Evolutionary conservation across 2,797 vertebrate genomes (phyloP).

Genomic region (Macrochelys suwanniensis): DNA sequence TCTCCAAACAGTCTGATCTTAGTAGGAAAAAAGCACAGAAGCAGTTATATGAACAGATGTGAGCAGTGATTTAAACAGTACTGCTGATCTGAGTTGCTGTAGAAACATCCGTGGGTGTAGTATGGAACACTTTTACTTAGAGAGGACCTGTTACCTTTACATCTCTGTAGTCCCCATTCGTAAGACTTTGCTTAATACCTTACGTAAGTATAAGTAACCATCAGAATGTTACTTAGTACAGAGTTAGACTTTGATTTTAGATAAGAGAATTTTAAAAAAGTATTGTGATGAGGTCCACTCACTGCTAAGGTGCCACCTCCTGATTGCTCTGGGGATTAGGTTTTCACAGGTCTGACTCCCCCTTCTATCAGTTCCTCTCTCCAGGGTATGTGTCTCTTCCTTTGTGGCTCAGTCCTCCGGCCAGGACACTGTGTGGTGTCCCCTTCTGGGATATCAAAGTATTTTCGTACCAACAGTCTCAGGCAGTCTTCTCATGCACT

Average conservation of each 20-base stretch:
- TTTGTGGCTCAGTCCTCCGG: no score
- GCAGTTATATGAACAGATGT: not conserved
- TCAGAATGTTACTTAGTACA: not conserved
- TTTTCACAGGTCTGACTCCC: no score
- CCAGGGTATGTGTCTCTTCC: no score
- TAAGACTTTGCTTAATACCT: not conserved
- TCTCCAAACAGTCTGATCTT: rapidly evolving
- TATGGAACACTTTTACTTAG: not conserved
- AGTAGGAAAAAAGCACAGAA: not conserved
- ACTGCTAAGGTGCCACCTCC: not conserved
- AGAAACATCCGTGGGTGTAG: not conserved
- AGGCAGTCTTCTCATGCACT: no score
- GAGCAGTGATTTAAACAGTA: constrained; percentile 18
- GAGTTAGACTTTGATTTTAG: constrained; percentile 7
- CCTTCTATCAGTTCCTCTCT: no score
- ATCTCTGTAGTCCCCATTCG: not conserved
- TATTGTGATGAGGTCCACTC: not conserved
- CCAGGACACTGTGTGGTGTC: no score
- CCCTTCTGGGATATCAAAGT: no score
- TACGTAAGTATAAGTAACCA: rapidly evolving
- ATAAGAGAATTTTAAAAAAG: not conserved
- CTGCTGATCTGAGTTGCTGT: not conserved
- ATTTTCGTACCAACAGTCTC: no score
- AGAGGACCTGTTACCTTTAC: rapidly evolving
- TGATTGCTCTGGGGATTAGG: not conserved